Evolutionary conservation across 1,140 invertebrate species (phyloP).

Genomic region (Leptopilina boulardi): DNA sequence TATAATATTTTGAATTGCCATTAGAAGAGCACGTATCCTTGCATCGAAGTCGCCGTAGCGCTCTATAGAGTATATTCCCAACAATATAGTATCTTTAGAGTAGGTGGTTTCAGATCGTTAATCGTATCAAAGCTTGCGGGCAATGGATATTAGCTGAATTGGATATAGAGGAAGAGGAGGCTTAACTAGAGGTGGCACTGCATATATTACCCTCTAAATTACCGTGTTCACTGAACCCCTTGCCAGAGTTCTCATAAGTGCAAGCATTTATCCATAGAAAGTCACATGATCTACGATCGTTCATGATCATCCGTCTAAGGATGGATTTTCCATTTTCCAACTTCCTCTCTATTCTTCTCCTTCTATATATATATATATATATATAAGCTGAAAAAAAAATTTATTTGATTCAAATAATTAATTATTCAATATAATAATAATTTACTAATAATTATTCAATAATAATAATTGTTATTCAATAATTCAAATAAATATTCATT

Average conservation of each 20-base stretch:
- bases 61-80: neutral
- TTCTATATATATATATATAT: no score
- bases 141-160: constrained; percentile 16
- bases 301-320: neutral
- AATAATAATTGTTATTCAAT: no score
- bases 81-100: neutral
- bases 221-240: constrained; percentile 11
- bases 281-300: neutral
- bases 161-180: neutral
- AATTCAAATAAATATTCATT: no score
- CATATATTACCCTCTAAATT: constrained; percentile 19
- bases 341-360: neutral
- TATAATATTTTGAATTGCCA: neutral
- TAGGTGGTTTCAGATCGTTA: constrained; percentile 10
- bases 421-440: no score
- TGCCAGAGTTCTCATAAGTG: neutral
- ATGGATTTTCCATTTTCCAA: neutral
- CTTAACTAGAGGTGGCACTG: neutral
- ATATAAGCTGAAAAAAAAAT: no score
- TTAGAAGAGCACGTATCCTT: neutral
- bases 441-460: no score
- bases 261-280: neutral
- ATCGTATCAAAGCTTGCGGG: neutral
- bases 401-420: no score
- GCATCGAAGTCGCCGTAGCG: constrained; percentile 26